phyloP scores from a whole-genome alignment of 2,797 vertebrate genomes.

The Paratrypauchen microcephalus region DNA sequence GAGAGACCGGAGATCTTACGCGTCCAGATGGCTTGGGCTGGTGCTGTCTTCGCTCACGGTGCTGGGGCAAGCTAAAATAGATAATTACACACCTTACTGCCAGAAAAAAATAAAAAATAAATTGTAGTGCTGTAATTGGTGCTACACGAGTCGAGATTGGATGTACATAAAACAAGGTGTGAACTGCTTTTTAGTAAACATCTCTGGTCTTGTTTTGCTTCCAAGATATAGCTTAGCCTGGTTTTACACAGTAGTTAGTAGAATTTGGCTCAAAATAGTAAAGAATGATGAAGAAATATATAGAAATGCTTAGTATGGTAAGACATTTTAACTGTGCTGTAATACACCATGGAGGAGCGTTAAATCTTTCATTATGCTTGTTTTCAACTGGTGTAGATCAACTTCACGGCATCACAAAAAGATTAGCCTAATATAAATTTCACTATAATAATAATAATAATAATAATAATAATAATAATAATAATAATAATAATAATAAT shows the following conservation, averaged over 20 bases:
- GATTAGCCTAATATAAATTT: too few relatives aligned
- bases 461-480: too few relatives aligned
- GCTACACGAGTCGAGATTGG: conserved; percentile 32
- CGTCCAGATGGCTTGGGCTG: conserved; percentile 66
- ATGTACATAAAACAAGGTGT: conserved; percentile 7
- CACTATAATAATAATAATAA: too few relatives aligned
- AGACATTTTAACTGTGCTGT: too few relatives aligned
- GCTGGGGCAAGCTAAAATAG: conserved; percentile 65
- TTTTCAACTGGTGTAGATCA: too few relatives aligned
- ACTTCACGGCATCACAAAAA: too few relatives aligned
- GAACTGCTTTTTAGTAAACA: conserved; percentile 23
- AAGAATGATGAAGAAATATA: background rate
- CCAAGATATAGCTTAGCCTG: background rate
- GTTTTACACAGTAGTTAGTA: background rate
- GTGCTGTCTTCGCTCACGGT: conserved; percentile 60
- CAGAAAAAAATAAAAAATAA: too few relatives aligned
- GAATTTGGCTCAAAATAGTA: background rate
- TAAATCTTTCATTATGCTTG: too few relatives aligned
- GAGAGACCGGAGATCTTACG: conserved; percentile 49
- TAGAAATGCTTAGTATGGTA: background rate
- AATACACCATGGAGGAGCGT: too few relatives aligned
- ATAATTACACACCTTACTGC: conserved; percentile 65
- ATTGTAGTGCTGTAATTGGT: conserved; percentile 11
- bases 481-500: too few relatives aligned
- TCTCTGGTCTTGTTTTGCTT: background rate